Evolutionary conservation across 1,140 invertebrate species (phyloP).

Genomic region (Drosophila azteca): DNA sequence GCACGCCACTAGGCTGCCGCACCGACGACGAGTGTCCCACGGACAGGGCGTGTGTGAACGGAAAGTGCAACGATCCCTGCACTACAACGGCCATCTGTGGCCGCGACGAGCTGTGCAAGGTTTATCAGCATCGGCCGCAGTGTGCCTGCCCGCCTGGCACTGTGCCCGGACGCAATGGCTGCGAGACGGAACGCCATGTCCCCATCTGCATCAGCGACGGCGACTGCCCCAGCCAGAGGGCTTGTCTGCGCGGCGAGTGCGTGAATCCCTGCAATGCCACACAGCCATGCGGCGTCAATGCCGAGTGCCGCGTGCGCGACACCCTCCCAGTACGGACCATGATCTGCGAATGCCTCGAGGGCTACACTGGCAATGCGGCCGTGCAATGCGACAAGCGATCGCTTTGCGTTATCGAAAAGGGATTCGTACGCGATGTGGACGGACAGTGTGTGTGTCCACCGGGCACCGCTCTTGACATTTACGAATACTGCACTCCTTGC

Average conservation of each 20-base stretch:
- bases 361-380: constrained; percentile 92
- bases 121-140: constrained; percentile 90
- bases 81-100: constrained; percentile 87
- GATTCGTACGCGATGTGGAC: constrained; percentile 88
- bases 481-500: constrained; percentile 91
- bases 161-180: constrained; percentile 88
- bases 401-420: constrained; percentile 88
- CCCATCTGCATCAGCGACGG: constrained; percentile 89
- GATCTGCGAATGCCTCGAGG: constrained; percentile 94
- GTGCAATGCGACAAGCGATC: constrained; percentile 89
- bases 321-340: constrained; percentile 93
- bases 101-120: constrained; percentile 89
- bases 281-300: constrained; percentile 92
- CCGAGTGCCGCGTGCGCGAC: constrained; percentile 91
- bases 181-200: constrained; percentile 85
- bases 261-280: constrained; percentile 92
- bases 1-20: constrained; percentile 90
- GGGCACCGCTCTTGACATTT: constrained; percentile 89
- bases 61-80: constrained; percentile 91
- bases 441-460: constrained; percentile 91
- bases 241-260: constrained; percentile 92
- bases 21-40: constrained; percentile 90
- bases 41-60: constrained; percentile 91
- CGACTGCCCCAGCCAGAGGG: constrained; percentile 92
- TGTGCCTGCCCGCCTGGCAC: constrained; percentile 92